A percentile compares a stretch with the other conserved stretches of the same genome.
These are phyloP conservation scores for Hemibagrus wyckioides DNA, from an alignment of 2,113 vertebrate species.

Conservation along the genomic window DNA sequence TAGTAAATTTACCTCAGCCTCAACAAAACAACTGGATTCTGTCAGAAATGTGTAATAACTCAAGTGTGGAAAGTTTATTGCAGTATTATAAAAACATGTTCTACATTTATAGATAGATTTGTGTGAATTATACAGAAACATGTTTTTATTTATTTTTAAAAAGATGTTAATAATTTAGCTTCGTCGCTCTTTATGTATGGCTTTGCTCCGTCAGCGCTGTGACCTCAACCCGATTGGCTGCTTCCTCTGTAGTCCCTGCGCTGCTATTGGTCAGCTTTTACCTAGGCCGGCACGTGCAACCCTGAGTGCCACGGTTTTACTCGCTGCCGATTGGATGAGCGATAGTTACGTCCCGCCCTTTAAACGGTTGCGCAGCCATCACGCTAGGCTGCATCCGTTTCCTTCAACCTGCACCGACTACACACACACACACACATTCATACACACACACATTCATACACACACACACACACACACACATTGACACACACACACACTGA, in stretches of 20 bases:
- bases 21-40: neutral
- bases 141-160: neutral
- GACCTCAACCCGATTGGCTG: neutral
- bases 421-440: slow-evolving; percentile 30
- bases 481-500: neutral
- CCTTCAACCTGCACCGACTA: slow-evolving; percentile 55
- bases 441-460: slow-evolving; percentile 5
- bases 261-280: slow-evolving; percentile 1
- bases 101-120: neutral
- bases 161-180: neutral
- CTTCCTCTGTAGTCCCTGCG: no score
- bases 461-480: neutral
- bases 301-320: neutral
- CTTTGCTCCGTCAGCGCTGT: neutral
- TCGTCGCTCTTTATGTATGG: neutral
- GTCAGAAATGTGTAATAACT: neutral
- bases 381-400: slow-evolving; percentile 36
- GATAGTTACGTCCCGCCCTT: neutral
- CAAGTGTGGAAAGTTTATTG: neutral
- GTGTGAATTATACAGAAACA: neutral
- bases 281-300: neutral
- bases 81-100: neutral
- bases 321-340: slow-evolving; percentile 19
- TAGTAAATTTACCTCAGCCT: neutral
- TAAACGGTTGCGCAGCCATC: slow-evolving; percentile 33